Base-by-base conservation (phyloP, 1,140 invertebrate genomes). In the Lysiphlebus fabarum region DNA sequence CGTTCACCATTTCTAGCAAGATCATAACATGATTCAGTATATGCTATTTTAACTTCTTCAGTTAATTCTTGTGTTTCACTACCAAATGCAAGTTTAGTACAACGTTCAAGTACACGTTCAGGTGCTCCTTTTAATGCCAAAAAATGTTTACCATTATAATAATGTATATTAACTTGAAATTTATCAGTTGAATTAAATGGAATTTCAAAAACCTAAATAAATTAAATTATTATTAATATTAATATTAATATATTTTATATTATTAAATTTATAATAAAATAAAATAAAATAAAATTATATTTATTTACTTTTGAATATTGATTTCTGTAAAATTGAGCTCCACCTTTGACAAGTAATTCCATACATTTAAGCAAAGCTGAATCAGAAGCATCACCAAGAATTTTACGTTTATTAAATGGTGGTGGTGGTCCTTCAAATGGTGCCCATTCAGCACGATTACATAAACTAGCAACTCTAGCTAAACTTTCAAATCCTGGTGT, bases 61-160 rank as follows among this genome's bases (percentile, higher is more conserved):
- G 62, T 62, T 14, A 69, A 34, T 50, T 60, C 47, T 62, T 53
- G 61, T n/a, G 65, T 67, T 34, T 61, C 62, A 63, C 87, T 9
- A 87, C 85, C 56, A 86, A 84, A 89, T 87, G 42, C 88, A 65
- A 91, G 85, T 2, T 84, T 87, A n/a, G 82, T 76, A 70, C 90
- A 93, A 12, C 87, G 81, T 53, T 90, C 87, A 14, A 94, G 76
- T 69, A 95, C 90, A 49, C 86, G 80, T 77, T 95, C 93, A 2
- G 93, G 92, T 49, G 93, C 93, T 6, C 92, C 93, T 78, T 95
- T 94, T 88, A 94, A 91, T 59, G 90, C 87, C 40, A 93, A 67
- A 7, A 92, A 62, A 70, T 73, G 81, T 74, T 75, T 73, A 64
- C 53, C 63, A 34, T 61, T 62, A 49, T 48, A 59, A 12, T 48